Percentiles rank a stretch among this genome's conserved stretches.
Conservation (phyloP, 2,888 invertebrate species). For the Stenichneumon culpator region DNA sequence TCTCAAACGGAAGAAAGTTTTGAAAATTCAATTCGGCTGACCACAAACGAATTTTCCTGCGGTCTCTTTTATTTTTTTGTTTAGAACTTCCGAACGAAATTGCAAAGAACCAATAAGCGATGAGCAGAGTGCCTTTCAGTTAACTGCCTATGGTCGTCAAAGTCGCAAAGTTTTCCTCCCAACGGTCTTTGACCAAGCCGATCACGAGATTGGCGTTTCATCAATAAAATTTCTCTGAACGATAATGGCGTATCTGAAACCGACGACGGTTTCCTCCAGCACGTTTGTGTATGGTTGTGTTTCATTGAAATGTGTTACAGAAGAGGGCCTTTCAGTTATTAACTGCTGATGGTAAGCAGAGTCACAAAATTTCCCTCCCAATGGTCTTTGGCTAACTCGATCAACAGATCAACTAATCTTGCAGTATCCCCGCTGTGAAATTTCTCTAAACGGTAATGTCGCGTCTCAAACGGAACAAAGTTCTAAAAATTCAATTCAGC, state of each 20-base stretch:
- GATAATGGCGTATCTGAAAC: background rate
- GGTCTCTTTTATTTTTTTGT: background rate
- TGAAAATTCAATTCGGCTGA: slow-evolving; percentile 44
- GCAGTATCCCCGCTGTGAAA: background rate
- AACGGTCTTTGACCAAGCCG: no score
- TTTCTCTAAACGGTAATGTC: background rate
- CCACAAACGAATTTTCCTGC: background rate
- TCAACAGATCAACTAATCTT: background rate
- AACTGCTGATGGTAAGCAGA: no score
- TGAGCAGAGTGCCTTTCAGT: background rate
- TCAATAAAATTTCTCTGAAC: background rate
- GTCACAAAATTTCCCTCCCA: no score
- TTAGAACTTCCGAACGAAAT: background rate
- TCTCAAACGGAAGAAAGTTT: background rate
- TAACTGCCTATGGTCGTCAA: background rate
- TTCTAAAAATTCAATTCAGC: slow-evolving; percentile 47
- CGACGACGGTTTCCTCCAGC: background rate
- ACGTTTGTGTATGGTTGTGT: no score
- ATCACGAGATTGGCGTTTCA: background rate
- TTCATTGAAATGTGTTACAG: no score
- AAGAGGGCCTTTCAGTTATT: no score
- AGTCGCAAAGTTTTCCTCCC: background rate
- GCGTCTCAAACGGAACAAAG: background rate
- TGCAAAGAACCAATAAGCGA: background rate
- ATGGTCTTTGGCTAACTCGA: no score